These are phyloP conservation scores for Suricata suricatta DNA, from an alignment of 2,113 vertebrate genomes.

Conservation along the genomic window DNA sequence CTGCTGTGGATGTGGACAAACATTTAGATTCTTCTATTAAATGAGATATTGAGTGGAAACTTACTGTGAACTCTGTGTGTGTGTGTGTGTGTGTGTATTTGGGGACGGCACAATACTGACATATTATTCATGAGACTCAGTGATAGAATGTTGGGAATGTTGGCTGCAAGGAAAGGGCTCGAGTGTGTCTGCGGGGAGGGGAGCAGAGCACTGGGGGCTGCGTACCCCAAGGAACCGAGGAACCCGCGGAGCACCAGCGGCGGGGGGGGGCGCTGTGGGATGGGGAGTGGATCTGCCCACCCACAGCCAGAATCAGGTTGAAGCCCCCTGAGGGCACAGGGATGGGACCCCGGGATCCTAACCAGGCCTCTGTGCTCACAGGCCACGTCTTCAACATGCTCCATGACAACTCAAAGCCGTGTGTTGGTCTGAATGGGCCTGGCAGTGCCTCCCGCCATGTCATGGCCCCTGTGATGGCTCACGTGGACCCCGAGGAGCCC, in stretches of 20 bases:
- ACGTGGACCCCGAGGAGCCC: conserved; percentile 81
- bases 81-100: background rate
- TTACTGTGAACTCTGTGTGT: background rate
- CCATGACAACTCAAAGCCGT: conserved; percentile 83
- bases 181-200: background rate
- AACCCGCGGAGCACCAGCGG: background rate
- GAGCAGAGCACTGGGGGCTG: background rate
- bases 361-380: conserved; percentile 34
- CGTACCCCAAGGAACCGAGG: background rate
- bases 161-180: background rate
- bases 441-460: conserved; percentile 66
- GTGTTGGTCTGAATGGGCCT: conserved; percentile 68
- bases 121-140: background rate
- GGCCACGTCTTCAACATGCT: conserved; percentile 87
- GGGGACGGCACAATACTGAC: background rate
- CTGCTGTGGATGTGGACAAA: background rate
- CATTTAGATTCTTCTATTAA: background rate
- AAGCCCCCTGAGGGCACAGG: background rate
- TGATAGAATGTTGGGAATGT: background rate
- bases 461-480: conserved; percentile 85
- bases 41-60: background rate
- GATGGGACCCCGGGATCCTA: background rate
- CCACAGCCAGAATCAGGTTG: background rate
- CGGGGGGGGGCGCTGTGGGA: background rate
- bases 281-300: background rate